Conservation (phyloP, 2,888 invertebrate species). For the Melipona bicolor region DNA sequence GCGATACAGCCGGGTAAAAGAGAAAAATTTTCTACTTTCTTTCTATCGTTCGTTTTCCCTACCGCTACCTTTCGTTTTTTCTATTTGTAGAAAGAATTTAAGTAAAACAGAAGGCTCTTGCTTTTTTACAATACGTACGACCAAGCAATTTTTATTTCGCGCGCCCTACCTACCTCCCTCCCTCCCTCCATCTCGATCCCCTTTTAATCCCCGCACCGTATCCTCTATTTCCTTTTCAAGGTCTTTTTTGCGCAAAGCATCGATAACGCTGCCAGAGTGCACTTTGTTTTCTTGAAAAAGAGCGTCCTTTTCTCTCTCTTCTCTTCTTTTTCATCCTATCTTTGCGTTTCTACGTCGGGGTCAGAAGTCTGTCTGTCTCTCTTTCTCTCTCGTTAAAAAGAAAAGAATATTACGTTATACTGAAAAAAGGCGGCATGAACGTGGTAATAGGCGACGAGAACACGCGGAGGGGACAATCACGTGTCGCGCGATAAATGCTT, state of each 20-base stretch:
- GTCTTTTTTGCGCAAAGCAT: conserved; percentile 8
- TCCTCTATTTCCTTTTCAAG: background rate
- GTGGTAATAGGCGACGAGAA: background rate
- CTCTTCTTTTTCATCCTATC: too few relatives aligned
- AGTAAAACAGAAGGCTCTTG: conserved; percentile 36
- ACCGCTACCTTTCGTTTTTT: background rate
- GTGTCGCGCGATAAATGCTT: conserved; percentile 3
- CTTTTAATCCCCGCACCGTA: conserved; percentile 2
- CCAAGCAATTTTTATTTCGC: conserved; percentile 44
- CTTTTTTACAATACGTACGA: conserved; percentile 27
- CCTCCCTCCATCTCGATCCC: background rate
- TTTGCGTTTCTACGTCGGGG: too few relatives aligned
- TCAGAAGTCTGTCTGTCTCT: conserved; percentile 1
- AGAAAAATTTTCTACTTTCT: conserved; percentile 25
- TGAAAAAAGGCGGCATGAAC: background rate
- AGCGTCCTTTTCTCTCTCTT: background rate
- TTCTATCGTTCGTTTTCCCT: conserved; percentile 20
- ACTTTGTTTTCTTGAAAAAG: conserved; percentile 23
- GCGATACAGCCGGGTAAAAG: conserved; percentile 22
- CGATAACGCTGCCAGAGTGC: conserved; percentile 33
- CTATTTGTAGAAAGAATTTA: conserved; percentile 42
- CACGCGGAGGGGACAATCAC: conserved; percentile 1
- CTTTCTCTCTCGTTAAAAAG: background rate
- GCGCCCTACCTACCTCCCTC: conserved; percentile 6
- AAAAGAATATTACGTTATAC: conserved; percentile 10